Evolutionary conservation across 2,888 invertebrate species (phyloP).

Genomic region (Prosopocoilus inquinatus): DNA sequence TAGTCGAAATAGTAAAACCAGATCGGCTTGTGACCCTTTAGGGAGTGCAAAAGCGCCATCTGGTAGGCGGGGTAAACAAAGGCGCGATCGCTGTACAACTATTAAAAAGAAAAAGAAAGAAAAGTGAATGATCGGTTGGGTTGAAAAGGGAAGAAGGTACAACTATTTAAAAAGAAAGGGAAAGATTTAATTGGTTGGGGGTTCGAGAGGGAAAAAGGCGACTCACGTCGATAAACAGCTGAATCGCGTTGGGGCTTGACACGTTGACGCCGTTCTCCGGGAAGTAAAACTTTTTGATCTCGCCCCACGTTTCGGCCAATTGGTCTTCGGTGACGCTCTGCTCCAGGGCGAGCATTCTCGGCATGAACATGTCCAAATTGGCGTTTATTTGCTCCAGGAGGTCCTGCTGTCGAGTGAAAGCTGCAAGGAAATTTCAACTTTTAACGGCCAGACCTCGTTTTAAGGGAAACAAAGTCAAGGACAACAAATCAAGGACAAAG

Average conservation of each 20-base stretch:
- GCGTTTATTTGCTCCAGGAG: conserved; percentile 30
- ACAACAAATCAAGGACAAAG: no score
- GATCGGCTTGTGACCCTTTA: conserved; percentile 45
- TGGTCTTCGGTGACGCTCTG: conserved; percentile 28
- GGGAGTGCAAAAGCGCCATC: conserved; percentile 38
- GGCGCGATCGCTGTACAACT: conserved; percentile 54
- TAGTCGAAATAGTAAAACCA: conserved; percentile 55
- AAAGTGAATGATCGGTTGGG: neutral
- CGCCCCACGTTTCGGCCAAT: conserved; percentile 25
- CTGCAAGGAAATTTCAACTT: conserved; percentile 26
- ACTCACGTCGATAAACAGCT: conserved; percentile 41
- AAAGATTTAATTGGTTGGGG: no score
- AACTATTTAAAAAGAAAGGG: no score
- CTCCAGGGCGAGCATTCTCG: conserved; percentile 31
- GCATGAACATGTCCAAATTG: conserved; percentile 34
- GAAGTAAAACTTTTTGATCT: conserved; percentile 36
- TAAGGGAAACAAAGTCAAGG: no score
- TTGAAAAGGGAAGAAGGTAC: no score
- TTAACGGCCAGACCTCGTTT: neutral
- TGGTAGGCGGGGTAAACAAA: conserved; percentile 53
- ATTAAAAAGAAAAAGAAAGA: conserved; percentile 20
- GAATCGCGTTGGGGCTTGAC: conserved; percentile 29
- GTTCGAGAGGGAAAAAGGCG: conserved; percentile 3
- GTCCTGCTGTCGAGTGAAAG: conserved; percentile 30
- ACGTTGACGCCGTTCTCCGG: conserved; percentile 27